Percentiles rank a stretch among this genome's conserved stretches.
These are phyloP conservation scores for Drosophila siamana DNA, from an alignment of 2,888 invertebrate genomes.

Conservation along the genomic window DNA sequence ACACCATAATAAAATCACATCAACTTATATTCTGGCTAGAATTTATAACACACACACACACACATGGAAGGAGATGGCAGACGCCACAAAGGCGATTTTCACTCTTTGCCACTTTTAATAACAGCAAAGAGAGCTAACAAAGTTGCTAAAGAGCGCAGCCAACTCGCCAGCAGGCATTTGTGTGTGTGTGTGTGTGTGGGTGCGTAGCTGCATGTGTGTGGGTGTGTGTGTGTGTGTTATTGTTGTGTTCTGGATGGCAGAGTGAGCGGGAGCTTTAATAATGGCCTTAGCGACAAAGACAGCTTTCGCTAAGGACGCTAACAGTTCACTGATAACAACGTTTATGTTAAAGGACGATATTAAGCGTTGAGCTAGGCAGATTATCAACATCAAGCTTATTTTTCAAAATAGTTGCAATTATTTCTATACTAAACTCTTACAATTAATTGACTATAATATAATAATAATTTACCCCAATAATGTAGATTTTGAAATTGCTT, in stretches of 20 bases:
- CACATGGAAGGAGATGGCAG: constrained; percentile 38
- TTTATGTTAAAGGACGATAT: constrained; percentile 20
- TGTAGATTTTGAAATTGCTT: too few species aligned
- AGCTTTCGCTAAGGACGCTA: constrained; percentile 21
- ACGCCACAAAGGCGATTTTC: constrained; percentile 4
- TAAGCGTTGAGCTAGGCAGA: not conserved
- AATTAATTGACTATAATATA: too few species aligned
- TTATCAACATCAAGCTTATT: too few species aligned
- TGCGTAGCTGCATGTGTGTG: constrained; percentile 11
- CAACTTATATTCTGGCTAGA: constrained; percentile 36
- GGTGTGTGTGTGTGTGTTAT: not conserved
- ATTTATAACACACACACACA: constrained; percentile 42
- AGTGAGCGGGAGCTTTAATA: constrained; percentile 29
- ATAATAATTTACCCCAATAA: too few species aligned
- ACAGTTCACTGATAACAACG: constrained; percentile 8
- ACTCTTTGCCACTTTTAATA: constrained; percentile 56
- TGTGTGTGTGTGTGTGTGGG: constrained; percentile 11
- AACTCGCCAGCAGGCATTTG: constrained; percentile 6
- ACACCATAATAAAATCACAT: constrained; percentile 28
- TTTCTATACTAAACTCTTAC: too few species aligned
- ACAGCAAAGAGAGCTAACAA: constrained; percentile 57
- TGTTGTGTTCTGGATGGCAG: too few species aligned
- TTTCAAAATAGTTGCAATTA: too few species aligned
- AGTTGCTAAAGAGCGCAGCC: constrained; percentile 40
- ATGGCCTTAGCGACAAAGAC: constrained; percentile 42